These are phyloP conservation scores for Diabrotica balteata DNA, from an alignment of 2,888 invertebrate species.

Conservation along the genomic window DNA sequence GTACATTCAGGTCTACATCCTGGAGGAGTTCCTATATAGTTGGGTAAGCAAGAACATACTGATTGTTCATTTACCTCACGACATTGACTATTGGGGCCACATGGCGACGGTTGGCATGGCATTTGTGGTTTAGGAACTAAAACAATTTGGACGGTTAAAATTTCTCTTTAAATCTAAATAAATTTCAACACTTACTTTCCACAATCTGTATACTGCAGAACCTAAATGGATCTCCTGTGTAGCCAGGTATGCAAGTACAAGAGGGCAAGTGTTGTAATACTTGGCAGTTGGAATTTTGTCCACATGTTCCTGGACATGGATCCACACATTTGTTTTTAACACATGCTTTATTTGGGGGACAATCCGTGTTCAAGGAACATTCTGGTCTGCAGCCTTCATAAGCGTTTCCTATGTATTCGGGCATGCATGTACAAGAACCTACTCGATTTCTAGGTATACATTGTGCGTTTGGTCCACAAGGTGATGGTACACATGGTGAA, in stretches of 20 bases:
- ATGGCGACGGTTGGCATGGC: constrained; percentile 66
- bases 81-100: constrained; percentile 77
- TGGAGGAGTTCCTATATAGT: constrained; percentile 65
- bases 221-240: constrained; percentile 70
- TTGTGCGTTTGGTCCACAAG: constrained; percentile 74
- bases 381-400: constrained; percentile 70
- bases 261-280: constrained; percentile 67
- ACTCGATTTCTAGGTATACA: constrained; percentile 74
- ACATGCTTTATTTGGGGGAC: constrained; percentile 62
- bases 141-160: not conserved
- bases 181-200: constrained; percentile 15
- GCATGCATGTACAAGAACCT: constrained; percentile 74
- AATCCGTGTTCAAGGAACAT: constrained; percentile 57
- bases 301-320: constrained; percentile 65
- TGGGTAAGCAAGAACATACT: constrained; percentile 59
- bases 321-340: constrained; percentile 64
- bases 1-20: constrained; percentile 85
- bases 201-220: constrained; percentile 57
- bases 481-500: constrained; percentile 70
- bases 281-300: constrained; percentile 63
- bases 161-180: not conserved
- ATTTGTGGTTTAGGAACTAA: constrained; percentile 43
- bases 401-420: constrained; percentile 78
- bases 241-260: constrained; percentile 68
- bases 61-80: constrained; percentile 68